Evolutionary conservation across 1,140 invertebrate species (phyloP), one percentile per base, ranked within the genome.

Genomic region (Oryzaephilus surinamensis): DNA sequence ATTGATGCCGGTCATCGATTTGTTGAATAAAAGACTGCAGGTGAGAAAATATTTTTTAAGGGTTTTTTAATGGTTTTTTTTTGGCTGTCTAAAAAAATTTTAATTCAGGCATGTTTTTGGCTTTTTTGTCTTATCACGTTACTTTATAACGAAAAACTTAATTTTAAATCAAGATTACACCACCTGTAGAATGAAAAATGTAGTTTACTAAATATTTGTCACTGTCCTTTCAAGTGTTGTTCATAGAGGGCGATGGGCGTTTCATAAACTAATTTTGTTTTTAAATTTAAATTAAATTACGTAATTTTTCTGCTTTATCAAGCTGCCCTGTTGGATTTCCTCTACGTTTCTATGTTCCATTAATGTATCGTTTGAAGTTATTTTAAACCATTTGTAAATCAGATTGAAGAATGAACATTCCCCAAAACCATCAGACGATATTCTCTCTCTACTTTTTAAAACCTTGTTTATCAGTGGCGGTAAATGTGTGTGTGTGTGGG

Each of bases 1-100:
- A 54, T 70, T 84, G 39, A 70, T 74, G 7, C 60, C 66, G 10
- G 62, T 81, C 24, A 54, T 84, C 10, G 83, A 86, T 61, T 64
- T 84, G 15, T 63, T 84, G 1, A 67, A 78, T 36, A 72, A 76
- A 33, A 67, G 75, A 48, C 61, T 85, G 26, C 73, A 74, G 61
- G 81, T 84, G 68, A 71, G 72, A 50, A 14, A 24, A 6, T 7
- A 6, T 24, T 24, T 24, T n/a, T n/a, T n/a, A n/a, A n/a, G n/a
- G 3, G 23, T 1, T 10, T 4, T 24, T 24, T n/a, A 10, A 3
- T n/a, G n/a, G 5, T 24, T 24, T n/a, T 7, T n/a, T n/a, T 24
- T 24, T n/a, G 8, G 8, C 19, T 5, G 8, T 20, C 19, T 19
- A 32, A 32, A 3, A 32, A 13, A 32, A 15, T 32, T 14, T 5